Conservation (phyloP, 1,140 invertebrate species). For the Drosophila equinoxialis region DNA sequence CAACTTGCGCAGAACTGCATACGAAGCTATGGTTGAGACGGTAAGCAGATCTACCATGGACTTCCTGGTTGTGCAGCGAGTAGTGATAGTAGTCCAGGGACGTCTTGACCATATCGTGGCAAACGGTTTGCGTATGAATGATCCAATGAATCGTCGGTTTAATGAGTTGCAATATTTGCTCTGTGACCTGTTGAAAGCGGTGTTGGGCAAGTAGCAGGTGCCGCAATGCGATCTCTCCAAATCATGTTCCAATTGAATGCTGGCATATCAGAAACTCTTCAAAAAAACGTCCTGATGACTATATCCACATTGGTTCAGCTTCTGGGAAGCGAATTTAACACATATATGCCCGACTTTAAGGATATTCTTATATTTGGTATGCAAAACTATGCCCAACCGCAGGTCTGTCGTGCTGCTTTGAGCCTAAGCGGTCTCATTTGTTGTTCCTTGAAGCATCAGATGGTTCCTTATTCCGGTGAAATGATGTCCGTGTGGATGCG, state of each 20-base stretch:
- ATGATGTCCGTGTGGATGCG: constrained; percentile 95
- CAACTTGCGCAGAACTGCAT: constrained; percentile 97
- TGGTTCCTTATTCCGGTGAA: constrained; percentile 96
- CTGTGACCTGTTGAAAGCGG: constrained; percentile 97
- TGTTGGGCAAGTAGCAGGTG: constrained; percentile 95
- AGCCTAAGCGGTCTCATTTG: constrained; percentile 97
- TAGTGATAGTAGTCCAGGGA: constrained; percentile 97
- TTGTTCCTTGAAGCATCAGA: constrained; percentile 90
- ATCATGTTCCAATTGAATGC: constrained; percentile 93
- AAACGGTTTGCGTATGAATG: constrained; percentile 95
- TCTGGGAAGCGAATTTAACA: constrained; percentile 94
- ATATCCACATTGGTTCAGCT: constrained; percentile 98
- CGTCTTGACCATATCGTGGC: constrained; percentile 95
- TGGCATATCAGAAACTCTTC: constrained; percentile 95
- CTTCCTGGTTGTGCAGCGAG: constrained; percentile 97
- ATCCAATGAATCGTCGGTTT: constrained; percentile 94
- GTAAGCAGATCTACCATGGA: constrained; percentile 98
- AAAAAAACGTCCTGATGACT: constrained; percentile 98
- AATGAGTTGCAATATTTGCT: constrained; percentile 98
- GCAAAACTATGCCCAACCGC: constrained; percentile 96
- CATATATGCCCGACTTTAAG: constrained; percentile 99
- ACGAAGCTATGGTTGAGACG: constrained; percentile 99
- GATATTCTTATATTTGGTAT: constrained; percentile 94
- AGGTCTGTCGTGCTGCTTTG: constrained; percentile 96
- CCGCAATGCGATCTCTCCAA: constrained; percentile 97